Percentiles rank a stretch among this genome's conserved stretches.
These are phyloP conservation scores for Spisula subtruncata DNA, from an alignment of 2,888 invertebrate genomes.

Conservation along the genomic window DNA sequence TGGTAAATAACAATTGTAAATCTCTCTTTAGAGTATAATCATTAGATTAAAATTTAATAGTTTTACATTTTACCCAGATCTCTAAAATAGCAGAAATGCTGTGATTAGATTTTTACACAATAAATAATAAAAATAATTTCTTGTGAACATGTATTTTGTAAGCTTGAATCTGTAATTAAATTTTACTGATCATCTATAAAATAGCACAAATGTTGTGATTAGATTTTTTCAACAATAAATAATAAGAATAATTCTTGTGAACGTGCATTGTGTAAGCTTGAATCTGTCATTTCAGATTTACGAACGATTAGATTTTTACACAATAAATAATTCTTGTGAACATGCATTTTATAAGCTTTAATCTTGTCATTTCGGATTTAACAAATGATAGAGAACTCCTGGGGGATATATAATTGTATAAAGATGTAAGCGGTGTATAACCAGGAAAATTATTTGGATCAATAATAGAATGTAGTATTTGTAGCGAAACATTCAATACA, in stretches of 20 bases:
- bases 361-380: slow-evolving; percentile 2
- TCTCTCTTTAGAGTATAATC: too few relatives aligned
- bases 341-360: background rate
- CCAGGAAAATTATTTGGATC: background rate
- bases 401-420: background rate
- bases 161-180: slow-evolving; percentile 9
- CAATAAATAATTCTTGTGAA: background rate
- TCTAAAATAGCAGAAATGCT: too few relatives aligned
- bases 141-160: background rate
- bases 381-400: background rate
- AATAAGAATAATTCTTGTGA: background rate
- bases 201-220: background rate
- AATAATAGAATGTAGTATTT: background rate
- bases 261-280: background rate
- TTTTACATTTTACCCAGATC: too few relatives aligned
- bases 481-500: background rate
- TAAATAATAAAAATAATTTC: background rate
- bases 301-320: background rate
- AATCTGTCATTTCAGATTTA: slow-evolving; percentile 5
- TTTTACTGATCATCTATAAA: too few relatives aligned
- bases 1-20: too few relatives aligned
- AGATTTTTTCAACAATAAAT: background rate
- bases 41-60: too few relatives aligned
- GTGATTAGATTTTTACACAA: background rate
- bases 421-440: background rate